Evolutionary conservation across 2,888 invertebrate genomes (phyloP), one percentile per base, ranked within the genome.

Genomic region (Abrostola tripartita): DNA sequence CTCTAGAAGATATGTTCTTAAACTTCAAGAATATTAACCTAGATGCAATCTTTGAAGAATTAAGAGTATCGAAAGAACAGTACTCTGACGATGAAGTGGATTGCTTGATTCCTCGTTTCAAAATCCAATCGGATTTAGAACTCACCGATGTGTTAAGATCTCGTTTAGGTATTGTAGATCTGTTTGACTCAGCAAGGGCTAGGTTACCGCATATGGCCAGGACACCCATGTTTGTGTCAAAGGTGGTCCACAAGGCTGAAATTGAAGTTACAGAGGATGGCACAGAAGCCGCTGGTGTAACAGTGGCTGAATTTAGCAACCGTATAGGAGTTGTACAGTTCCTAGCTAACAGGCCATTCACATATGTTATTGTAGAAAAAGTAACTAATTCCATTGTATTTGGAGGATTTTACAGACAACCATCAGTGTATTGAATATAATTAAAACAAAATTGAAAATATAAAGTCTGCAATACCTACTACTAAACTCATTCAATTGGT

Each of bases 261-360:
- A 96, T 97, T 73, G 96, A 97, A 78, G 97, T 97, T 0, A 96
- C 96, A 11, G 97, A 97, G 84, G 95, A 96, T 68, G 97, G 97
- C 0, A 97, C 97, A 0, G 95, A 95, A 37, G 97, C 97, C 0
- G 91, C 96, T 0, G 97, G 95, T 0, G 96, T 95, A 0, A 95
- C 96, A 0, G 85, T 85, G 0, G 90, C 90, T 0, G 92, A 92
- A 53, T 92, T 95, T 57, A 85, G 89, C 5, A 95, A 96, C 76
- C 93, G 95, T 62, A 93, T 95, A 41, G 92, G 95, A 6, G 95
- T 95, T 1, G 95, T 96, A 0, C 92, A 95, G 68, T 96, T 97
- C 82, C 92, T 94, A 77, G 95, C 96, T 0, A 96, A 97, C 79
- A 92, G 95, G 74, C 97, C 97, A 0, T 97, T 97, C 79, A 93